Conservation (phyloP, 2,113 vertebrate genomes). For the Taxidea taxus region DNA sequence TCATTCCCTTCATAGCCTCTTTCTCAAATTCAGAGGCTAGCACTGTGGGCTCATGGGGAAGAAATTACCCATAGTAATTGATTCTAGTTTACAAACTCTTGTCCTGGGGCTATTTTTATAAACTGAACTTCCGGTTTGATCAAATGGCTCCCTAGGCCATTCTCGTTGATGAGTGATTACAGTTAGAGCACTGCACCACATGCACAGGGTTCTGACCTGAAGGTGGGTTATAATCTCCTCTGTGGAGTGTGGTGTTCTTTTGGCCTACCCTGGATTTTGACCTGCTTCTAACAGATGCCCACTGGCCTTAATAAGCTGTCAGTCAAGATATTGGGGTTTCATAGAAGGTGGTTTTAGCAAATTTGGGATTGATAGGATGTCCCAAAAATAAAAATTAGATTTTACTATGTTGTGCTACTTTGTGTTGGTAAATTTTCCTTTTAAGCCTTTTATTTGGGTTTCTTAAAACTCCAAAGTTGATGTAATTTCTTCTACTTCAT, state of each 20-base stretch:
- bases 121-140: neutral
- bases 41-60: neutral
- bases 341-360: neutral
- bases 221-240: neutral
- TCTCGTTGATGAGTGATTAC: neutral
- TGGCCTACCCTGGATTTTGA: neutral
- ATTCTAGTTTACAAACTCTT: neutral
- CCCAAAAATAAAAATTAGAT: neutral
- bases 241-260: neutral
- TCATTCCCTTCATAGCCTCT: neutral
- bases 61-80: neutral
- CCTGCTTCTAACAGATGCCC: neutral
- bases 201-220: neutral
- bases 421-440: neutral
- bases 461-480: neutral
- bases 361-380: neutral
- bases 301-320: neutral
- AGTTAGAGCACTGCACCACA: neutral
- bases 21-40: neutral
- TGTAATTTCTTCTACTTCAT: slow-evolving; percentile 31
- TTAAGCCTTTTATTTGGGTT: neutral
- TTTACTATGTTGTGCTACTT: slow-evolving; percentile 18
- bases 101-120: neutral
- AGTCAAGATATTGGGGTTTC: neutral
- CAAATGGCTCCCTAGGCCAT: neutral